These are phyloP conservation scores for Virgularia gustaviana DNA, from an alignment of 92 coral and sea anemone genomes.

Conservation along the genomic window DNA sequence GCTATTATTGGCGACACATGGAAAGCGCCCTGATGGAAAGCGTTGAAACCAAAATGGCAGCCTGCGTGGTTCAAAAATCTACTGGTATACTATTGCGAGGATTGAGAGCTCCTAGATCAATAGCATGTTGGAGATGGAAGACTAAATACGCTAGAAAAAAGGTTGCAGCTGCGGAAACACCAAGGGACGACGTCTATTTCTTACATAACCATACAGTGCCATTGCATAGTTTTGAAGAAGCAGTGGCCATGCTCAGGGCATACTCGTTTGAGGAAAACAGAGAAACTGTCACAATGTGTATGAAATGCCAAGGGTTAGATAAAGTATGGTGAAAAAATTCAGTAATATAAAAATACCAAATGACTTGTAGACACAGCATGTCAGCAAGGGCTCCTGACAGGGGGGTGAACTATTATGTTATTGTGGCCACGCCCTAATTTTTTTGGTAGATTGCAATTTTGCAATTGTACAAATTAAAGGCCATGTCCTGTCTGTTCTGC, in stretches of 20 bases:
- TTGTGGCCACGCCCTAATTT: no score
- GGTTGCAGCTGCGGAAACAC: neutral
- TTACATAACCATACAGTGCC: slow-evolving; percentile 74
- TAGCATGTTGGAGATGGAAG: slow-evolving; percentile 36
- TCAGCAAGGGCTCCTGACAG: no score
- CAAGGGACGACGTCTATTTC: slow-evolving; percentile 69
- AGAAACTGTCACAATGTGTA: slow-evolving; percentile 75
- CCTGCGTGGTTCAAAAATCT: slow-evolving; percentile 20
- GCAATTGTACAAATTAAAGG: no score
- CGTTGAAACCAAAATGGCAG: slow-evolving; percentile 8
- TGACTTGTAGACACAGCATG: no score
- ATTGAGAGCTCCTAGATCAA: slow-evolving; percentile 2
- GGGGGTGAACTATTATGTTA: no score
- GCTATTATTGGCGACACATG: no score
- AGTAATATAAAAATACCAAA: no score
- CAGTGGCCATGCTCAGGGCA: slow-evolving; percentile 64
- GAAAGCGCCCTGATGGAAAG: no score
- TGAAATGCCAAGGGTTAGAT: slow-evolving; percentile 50
- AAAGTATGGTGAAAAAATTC: slow-evolving; percentile 29
- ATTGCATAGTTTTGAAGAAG: slow-evolving; percentile 61
- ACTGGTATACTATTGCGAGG: slow-evolving; percentile 12
- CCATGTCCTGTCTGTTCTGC: no score
- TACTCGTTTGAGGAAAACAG: slow-evolving; percentile 63
- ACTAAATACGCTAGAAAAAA: slow-evolving; percentile 20
- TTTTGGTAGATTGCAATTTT: no score